Percentiles rank a stretch among this genome's conserved stretches.
Conservation (phyloP, 2,888 invertebrate genomes). For the Melikaiella ostensackeni region DNA sequence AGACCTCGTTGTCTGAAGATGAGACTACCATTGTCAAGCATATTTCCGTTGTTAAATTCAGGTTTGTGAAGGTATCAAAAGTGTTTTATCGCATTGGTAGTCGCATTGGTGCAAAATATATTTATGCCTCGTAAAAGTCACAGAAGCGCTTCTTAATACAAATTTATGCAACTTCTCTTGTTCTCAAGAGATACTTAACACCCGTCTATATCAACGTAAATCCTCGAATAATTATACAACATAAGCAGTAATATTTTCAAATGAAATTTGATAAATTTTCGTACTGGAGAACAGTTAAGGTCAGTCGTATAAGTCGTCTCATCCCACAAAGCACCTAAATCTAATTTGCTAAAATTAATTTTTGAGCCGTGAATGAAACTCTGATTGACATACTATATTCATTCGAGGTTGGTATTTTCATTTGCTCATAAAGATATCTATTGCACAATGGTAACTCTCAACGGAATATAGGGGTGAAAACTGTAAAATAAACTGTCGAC, state of each 20-base stretch:
- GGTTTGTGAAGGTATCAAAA: slow-evolving; percentile 15
- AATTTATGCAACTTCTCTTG: slow-evolving; percentile 21
- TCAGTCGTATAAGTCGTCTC: not conserved
- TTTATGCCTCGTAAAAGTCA: slow-evolving; percentile 30
- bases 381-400: not conserved
- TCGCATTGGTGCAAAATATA: not conserved
- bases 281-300: not conserved
- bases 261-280: not conserved
- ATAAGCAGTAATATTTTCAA: not conserved
- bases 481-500: no score
- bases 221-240: not conserved
- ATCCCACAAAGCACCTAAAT: not conserved
- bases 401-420: not conserved
- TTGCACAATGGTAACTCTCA: not conserved
- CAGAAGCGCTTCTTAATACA: not conserved
- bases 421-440: not conserved
- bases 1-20: not conserved
- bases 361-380: not conserved
- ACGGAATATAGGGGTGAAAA: not conserved
- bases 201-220: slow-evolving; percentile 15
- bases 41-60: not conserved
- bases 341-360: not conserved
- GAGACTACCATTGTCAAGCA: not conserved
- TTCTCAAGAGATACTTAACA: not conserved
- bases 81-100: slow-evolving; percentile 2